Percentiles rank a stretch among this genome's conserved stretches.
These are phyloP conservation scores for Arenaria interpres DNA, from an alignment of 2,113 vertebrate genomes.

Conservation along the genomic window DNA sequence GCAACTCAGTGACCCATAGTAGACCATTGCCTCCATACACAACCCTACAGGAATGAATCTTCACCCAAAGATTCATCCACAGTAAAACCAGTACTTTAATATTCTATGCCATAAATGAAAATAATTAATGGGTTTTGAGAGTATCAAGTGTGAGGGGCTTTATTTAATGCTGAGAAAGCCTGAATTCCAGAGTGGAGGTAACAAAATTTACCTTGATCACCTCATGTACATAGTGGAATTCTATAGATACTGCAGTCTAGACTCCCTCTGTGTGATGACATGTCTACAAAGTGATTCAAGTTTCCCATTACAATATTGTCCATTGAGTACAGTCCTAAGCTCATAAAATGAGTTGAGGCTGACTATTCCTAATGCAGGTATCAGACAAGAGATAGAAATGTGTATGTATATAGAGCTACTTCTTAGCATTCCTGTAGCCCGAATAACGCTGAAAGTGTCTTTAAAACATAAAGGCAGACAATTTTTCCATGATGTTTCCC, in stretches of 20 bases:
- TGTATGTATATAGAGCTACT: background rate
- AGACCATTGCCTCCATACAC: background rate
- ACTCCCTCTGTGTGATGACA: background rate
- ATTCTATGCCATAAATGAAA: background rate
- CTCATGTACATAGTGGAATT: background rate
- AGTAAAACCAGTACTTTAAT: background rate
- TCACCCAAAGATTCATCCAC: background rate
- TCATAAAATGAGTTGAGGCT: background rate
- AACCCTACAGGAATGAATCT: background rate
- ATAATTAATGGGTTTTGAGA: accelerated
- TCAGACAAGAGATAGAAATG: background rate
- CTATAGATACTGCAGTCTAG: background rate
- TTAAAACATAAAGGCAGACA: background rate
- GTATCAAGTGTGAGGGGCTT: background rate
- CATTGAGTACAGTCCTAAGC: background rate
- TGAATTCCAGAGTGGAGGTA: background rate
- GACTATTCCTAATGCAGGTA: background rate
- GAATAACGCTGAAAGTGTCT: background rate
- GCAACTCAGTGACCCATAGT: background rate
- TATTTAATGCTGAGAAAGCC: background rate
- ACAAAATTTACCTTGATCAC: background rate
- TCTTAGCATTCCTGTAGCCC: background rate
- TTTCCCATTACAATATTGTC: background rate
- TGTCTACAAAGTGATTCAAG: background rate
- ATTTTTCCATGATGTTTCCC: background rate